Conservation (phyloP, 92 coral and sea anemone species). For the Parazoanthus darwini region DNA sequence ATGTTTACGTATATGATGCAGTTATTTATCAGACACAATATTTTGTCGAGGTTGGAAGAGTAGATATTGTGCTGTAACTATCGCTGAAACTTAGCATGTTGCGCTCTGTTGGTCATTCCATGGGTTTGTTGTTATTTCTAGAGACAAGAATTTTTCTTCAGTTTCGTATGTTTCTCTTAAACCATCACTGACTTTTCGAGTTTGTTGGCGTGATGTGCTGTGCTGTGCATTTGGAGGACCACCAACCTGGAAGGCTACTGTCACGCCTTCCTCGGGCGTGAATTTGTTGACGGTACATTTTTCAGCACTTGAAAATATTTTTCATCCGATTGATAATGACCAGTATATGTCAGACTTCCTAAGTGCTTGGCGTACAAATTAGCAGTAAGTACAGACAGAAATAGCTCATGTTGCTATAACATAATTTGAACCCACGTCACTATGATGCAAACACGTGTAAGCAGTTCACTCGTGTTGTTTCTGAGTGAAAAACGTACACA, state of each 20-base stretch:
- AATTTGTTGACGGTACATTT: not conserved
- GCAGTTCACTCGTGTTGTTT: not conserved
- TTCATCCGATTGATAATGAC: not conserved
- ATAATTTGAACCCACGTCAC: not conserved
- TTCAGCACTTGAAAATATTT: constrained; percentile 8
- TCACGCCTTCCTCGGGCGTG: constrained; percentile 26
- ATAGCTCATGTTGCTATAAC: not conserved
- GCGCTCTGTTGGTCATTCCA: not conserved
- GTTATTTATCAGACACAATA: not conserved
- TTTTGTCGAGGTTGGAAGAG: not conserved
- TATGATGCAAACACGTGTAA: not conserved
- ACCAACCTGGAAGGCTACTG: not conserved
- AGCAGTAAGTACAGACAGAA: not conserved
- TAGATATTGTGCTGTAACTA: not conserved
- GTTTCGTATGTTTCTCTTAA: not conserved
- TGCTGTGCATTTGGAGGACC: not conserved
- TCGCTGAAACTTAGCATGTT: too few species aligned
- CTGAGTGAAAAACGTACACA: too few species aligned
- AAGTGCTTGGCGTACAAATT: not conserved
- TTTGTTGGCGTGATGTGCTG: not conserved
- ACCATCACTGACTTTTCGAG: not conserved
- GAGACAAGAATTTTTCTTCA: too few species aligned
- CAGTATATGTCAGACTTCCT: not conserved
- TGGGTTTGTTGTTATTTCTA: not conserved
- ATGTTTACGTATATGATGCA: not conserved